Base-by-base conservation (phyloP, 2,888 invertebrate species). In the Zygogramma bicolorata region DNA sequence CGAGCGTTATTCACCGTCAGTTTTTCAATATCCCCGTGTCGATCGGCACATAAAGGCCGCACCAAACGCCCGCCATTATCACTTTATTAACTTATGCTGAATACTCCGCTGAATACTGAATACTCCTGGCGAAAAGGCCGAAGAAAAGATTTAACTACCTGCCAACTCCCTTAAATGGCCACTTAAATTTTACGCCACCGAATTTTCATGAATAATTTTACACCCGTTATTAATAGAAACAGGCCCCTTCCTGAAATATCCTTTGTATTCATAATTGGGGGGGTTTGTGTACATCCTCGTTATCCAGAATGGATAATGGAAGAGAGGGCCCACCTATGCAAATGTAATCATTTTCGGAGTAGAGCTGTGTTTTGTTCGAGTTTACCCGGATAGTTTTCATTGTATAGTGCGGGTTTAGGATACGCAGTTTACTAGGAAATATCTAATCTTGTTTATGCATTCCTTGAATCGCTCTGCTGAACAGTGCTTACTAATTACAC, bases 131-230 rank as follows among this genome's bases (percentile, higher is more conserved):
- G 20, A 46, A 46, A 46, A 46, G 18, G 18, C 8, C 20, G 8
- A 8, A 46, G 53, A 53, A 53, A 53, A 53, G 53, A 53, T 53
- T 46, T 46, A 46, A 53, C 53, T 53, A 53, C 53, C 53, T 53
- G 22, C 53, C 53, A 53, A 53, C 53, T 53, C 38, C 22, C 38
- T 22, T 38, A 25, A 61, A 61, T 38, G 61, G 61, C 40, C 18
- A 46, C 63, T 63, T 63, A 63, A 63, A 63, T 46, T 63, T 46
- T 49, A 63, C 29, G 20, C 46, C 63, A 13, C 27, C 63, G 29
- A 63, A 27, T 49, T 61, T 63, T 18, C 63, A 42, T 63, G 63
- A 63, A 63, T 63, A 63, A 63, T 22, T 46, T 62, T 46, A n/a
- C 53, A 27, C n/a, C 25, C 53, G 8, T 53, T 53, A 53, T 25